Evolutionary conservation across 1,140 invertebrate species (phyloP).

Genomic region (Euglossa dilemma): DNA sequence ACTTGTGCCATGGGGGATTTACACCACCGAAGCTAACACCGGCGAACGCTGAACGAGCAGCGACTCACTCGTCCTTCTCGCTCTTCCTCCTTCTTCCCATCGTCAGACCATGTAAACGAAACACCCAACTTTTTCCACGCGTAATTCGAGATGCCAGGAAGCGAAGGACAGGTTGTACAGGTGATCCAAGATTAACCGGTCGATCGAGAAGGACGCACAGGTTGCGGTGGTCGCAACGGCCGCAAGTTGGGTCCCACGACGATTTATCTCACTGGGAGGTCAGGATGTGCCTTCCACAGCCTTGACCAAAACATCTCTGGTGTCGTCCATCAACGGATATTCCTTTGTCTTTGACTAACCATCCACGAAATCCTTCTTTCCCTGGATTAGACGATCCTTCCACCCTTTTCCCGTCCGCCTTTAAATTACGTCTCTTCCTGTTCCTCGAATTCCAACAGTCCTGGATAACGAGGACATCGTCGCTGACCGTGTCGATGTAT

Average conservation of each 20-base stretch:
- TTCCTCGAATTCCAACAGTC: conserved; percentile 3
- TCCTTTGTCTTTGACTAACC: conserved; percentile 48
- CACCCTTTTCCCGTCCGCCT: neutral
- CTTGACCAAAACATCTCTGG: conserved; percentile 22
- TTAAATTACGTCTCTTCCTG: conserved; percentile 21
- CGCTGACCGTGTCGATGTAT: neutral
- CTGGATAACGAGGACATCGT: neutral
- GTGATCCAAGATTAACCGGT: conserved; percentile 63
- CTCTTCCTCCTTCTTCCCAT: neutral
- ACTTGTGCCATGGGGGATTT: conserved; percentile 9
- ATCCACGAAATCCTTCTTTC: neutral
- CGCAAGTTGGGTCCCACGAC: conserved; percentile 28
- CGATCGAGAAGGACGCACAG: conserved; percentile 18
- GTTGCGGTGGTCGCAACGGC: conserved; percentile 1
- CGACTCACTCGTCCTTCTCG: neutral
- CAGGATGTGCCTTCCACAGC: conserved; percentile 15
- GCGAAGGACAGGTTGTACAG: conserved; percentile 54
- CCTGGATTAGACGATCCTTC: neutral
- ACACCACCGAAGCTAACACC: neutral
- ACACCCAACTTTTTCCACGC: conserved; percentile 52
- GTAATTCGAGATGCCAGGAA: conserved; percentile 64
- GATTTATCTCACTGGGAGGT: conserved; percentile 62
- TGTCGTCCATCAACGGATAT: conserved; percentile 33
- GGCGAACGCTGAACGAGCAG: neutral
- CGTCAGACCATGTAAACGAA: conserved; percentile 40